Conservation (phyloP, 2,113 vertebrate genomes). For the Benthochromis sp. region DNA sequence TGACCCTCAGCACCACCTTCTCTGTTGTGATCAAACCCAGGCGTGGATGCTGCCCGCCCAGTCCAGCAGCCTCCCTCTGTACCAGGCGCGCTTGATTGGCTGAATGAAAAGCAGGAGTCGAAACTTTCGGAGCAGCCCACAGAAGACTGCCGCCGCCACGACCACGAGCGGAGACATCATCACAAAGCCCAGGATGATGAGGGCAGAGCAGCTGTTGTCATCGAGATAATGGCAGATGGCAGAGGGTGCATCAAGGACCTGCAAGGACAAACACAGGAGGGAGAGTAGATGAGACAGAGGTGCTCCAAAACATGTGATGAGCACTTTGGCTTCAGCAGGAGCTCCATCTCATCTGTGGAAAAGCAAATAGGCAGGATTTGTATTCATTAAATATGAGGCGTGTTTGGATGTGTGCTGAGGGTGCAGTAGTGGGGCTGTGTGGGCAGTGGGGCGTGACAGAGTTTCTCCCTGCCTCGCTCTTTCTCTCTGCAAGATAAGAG, state of each 20-base stretch:
- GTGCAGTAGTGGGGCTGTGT: not conserved
- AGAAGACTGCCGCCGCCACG: constrained; percentile 82
- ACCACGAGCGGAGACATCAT: constrained; percentile 91
- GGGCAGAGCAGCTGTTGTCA: constrained; percentile 88
- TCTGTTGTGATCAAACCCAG: constrained; percentile 75
- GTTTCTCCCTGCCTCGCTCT: not conserved
- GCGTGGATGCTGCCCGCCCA: constrained; percentile 67
- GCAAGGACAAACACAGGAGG: not conserved
- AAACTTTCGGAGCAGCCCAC: constrained; percentile 77
- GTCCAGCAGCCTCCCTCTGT: constrained; percentile 70
- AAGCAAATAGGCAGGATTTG: not conserved
- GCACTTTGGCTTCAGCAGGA: not conserved
- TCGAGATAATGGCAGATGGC: constrained; percentile 84
- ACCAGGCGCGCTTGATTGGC: constrained; percentile 64
- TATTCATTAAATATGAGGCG: not conserved
- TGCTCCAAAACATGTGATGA: not conserved
- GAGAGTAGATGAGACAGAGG: not conserved
- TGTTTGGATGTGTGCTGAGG: not conserved
- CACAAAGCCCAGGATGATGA: constrained; percentile 92
- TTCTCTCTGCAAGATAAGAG: constrained; percentile 12
- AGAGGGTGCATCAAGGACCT: constrained; percentile 79
- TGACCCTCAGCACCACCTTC: not conserved
- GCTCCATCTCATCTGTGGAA: not conserved
- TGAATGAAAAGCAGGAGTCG: constrained; percentile 76
- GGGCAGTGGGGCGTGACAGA: not conserved